A percentile compares a stretch with the other conserved stretches of the same genome.
Conservation (phyloP, 2,113 vertebrate genomes). For the Melanotaenia duboulayi region DNA sequence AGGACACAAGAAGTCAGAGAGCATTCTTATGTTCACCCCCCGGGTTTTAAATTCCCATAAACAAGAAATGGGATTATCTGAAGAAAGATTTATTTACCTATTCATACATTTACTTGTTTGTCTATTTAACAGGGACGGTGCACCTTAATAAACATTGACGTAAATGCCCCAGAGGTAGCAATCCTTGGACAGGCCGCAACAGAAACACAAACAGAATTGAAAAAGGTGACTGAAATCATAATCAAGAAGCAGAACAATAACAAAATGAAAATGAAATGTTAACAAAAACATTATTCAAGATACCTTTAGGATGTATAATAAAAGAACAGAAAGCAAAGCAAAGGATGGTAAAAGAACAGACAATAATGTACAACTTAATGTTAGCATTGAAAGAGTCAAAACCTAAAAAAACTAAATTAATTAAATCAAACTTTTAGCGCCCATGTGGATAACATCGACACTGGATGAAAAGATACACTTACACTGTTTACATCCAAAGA, state of each 20-base stretch:
- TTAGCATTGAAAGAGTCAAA: background rate
- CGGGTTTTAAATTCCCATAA: conserved; percentile 10
- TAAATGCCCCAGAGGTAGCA: background rate
- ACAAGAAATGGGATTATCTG: background rate
- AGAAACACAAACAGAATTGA: background rate
- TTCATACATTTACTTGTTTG: too few relatives aligned
- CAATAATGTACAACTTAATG: background rate
- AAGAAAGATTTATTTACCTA: too few relatives aligned
- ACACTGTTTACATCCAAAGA: background rate
- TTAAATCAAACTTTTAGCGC: too few relatives aligned
- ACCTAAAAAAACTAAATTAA: too few relatives aligned
- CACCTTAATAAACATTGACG: too few relatives aligned
- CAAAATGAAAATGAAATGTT: background rate
- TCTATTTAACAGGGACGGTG: too few relatives aligned
- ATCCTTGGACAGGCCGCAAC: background rate
- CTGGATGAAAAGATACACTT: background rate
- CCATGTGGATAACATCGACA: background rate
- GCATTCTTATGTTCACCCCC: background rate
- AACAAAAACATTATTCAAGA: background rate
- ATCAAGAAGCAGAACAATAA: background rate
- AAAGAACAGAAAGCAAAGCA: background rate
- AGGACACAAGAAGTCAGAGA: conserved; percentile 12
- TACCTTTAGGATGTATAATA: background rate
- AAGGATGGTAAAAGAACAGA: background rate
- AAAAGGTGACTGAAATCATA: background rate